A percentile compares a stretch with the other conserved stretches of the same genome.
Evolutionary conservation across 2,113 vertebrate genomes (phyloP).

Genomic region (Scomber scombrus): DNA sequence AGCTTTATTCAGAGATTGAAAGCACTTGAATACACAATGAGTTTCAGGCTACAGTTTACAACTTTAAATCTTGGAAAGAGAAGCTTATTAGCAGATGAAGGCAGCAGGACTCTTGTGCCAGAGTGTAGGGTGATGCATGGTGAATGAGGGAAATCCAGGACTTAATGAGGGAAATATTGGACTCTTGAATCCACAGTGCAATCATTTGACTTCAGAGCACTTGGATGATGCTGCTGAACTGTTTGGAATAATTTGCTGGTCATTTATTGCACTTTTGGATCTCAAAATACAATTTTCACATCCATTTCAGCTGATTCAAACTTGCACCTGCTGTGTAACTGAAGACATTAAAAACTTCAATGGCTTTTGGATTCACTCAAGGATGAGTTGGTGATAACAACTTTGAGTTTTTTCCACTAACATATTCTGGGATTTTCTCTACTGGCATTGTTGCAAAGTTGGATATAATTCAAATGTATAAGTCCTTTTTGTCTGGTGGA

Average conservation of each 20-base stretch:
- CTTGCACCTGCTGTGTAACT: neutral
- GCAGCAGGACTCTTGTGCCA: neutral
- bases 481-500: no score
- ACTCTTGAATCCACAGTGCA: constrained; percentile 36
- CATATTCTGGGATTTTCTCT: neutral
- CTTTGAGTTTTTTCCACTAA: neutral
- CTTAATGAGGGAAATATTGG: constrained; percentile 56
- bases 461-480: neutral
- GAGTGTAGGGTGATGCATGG: constrained; percentile 15
- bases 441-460: neutral
- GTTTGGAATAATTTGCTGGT: constrained; percentile 6
- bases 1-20: constrained; percentile 11
- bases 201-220: constrained; percentile 44
- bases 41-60: constrained; percentile 1
- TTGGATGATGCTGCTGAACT: constrained; percentile 6
- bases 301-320: neutral
- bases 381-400: neutral
- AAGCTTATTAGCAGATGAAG: constrained; percentile 40
- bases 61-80: constrained; percentile 22
- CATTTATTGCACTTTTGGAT: neutral
- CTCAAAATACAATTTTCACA: neutral
- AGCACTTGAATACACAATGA: constrained; percentile 28
- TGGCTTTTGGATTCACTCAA: neutral
- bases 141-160: constrained; percentile 22
- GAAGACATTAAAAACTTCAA: neutral